Base-by-base conservation (phyloP, 2,113 vertebrate genomes). In the Colius striatus region DNA sequence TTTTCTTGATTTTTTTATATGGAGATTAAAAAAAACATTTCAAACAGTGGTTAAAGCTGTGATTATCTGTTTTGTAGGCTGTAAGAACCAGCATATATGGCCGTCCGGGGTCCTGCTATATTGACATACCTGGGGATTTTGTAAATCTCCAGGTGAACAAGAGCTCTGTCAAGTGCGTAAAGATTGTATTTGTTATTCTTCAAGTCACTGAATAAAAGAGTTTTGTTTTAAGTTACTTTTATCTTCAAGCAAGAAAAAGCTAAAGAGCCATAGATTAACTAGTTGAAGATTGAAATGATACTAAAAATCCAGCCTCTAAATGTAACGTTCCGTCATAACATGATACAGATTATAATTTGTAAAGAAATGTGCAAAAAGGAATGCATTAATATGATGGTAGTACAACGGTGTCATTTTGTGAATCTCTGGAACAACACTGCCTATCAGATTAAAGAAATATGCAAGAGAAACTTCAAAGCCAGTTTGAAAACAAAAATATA, bases 121-220 rank as follows among this genome's bases (percentile, higher is more conserved):
- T 99, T 89, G 99, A 99, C 93, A 99, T 99, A 65, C 98, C 99
- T 14, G 99, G 99, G 77, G 99, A 99, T 95, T 98, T 99, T 97
- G 98, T 99, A 79, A 99, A 98, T 87, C 98, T 98, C 50, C 98
- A 97, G 93, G 98, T 98, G 96, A 97, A 98, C 50, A 97, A 96
- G 94, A 97, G 88, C 95, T 98, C 97, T 93, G 87, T 99, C 95
- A 99, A 98, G 99, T 98, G 65, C 90, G 98, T 98, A 87, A 83
- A 48, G 34, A 47, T 84, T 82, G 27, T 8, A 1, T 83, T 90
- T 32, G 5, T 95, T 94, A 8, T 89, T 89, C 94, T 95, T 75
- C 26, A 82, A 87, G 26, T 65, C 45, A 43, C 53, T 75, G 14
- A 57, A 25, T 76, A 38, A 34, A 76, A 51, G 7, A 89, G 63